Conservation (phyloP, 2,113 vertebrate species). For the Channa argus region DNA sequence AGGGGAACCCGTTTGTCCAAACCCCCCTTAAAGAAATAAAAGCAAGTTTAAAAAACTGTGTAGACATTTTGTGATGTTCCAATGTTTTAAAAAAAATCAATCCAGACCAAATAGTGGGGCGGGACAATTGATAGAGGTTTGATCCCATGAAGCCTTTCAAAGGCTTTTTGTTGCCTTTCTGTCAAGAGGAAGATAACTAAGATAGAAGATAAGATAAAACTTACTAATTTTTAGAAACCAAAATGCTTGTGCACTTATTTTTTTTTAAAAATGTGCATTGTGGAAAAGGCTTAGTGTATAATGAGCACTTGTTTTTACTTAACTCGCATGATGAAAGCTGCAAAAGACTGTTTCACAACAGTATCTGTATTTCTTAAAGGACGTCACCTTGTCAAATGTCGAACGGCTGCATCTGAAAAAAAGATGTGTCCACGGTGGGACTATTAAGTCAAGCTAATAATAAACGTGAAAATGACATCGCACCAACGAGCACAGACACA, state of each 20-base stretch:
- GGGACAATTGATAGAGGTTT: slow-evolving; percentile 38
- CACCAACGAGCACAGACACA: slow-evolving; percentile 23
- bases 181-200: slow-evolving; percentile 16
- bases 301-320: too few relatives aligned
- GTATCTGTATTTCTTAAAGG: too few relatives aligned
- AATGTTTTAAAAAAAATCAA: slow-evolving; percentile 36
- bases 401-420: too few relatives aligned
- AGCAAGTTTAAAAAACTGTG: neutral
- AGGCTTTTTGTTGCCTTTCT: slow-evolving; percentile 23
- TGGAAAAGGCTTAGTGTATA: too few relatives aligned
- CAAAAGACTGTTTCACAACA: too few relatives aligned
- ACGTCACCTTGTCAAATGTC: too few relatives aligned
- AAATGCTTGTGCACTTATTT: too few relatives aligned
- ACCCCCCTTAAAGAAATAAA: neutral
- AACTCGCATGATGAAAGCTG: too few relatives aligned
- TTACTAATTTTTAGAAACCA: too few relatives aligned
- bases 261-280: too few relatives aligned
- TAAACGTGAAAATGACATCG: slow-evolving; percentile 31
- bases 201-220: too few relatives aligned
- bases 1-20: neutral
- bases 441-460: slow-evolving; percentile 45
- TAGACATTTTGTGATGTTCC: neutral
- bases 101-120: slow-evolving; percentile 33
- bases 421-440: slow-evolving; percentile 11
- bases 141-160: slow-evolving; percentile 18